These are phyloP conservation scores for Ligdia adustata DNA, from an alignment of 2,888 invertebrate genomes.

Conservation along the genomic window DNA sequence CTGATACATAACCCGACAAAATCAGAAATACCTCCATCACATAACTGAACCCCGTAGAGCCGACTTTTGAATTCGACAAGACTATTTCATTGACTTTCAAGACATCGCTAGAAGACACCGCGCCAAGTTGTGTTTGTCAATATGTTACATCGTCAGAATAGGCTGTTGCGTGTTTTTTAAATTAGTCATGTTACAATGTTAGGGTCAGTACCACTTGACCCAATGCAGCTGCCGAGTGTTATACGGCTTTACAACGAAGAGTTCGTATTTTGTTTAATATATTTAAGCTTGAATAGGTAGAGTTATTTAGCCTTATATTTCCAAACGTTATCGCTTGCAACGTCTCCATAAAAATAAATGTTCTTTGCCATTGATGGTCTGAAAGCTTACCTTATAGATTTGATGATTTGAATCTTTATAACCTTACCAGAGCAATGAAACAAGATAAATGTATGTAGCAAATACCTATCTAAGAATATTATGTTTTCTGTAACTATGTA, in stretches of 20 bases:
- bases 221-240: conserved; percentile 69
- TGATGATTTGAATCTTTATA: no score
- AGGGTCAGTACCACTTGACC: conserved; percentile 79
- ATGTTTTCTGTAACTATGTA: no score
- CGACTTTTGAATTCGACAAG: conserved; percentile 27
- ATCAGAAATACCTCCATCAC: not conserved
- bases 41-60: not conserved
- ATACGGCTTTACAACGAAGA: conserved; percentile 47
- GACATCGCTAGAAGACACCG: conserved; percentile 42
- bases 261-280: conserved; percentile 4
- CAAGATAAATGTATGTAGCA: no score
- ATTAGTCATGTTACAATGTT: conserved; percentile 61
- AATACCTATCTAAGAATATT: no score
- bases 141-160: conserved; percentile 11
- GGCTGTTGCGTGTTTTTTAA: conserved; percentile 39
- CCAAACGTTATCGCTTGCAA: no score
- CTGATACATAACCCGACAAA: conserved; percentile 27
- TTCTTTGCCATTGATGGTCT: no score
- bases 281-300: no score
- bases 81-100: conserved; percentile 35
- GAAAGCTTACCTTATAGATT: no score
- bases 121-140: conserved; percentile 44
- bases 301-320: no score
- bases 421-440: no score
- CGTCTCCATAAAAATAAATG: no score